Evolutionary conservation across 2,888 invertebrate species (phyloP).

Genomic region (Ectemnius lituratus): DNA sequence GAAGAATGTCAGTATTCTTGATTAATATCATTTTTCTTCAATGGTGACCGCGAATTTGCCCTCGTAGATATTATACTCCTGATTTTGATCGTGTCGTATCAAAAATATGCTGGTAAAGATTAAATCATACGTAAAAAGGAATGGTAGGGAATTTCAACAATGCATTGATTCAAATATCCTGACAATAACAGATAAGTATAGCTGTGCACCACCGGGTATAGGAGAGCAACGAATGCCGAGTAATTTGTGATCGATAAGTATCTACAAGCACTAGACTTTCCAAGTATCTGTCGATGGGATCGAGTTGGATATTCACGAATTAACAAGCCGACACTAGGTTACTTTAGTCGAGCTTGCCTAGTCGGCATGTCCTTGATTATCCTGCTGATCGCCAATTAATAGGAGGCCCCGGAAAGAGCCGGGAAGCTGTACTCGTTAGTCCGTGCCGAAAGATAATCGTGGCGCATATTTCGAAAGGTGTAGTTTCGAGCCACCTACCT

Average conservation of each 20-base stretch:
- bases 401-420: constrained; percentile 28
- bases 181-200: constrained; percentile 11
- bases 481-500: constrained; percentile 16
- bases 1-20: too few species aligned
- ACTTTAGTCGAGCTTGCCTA: not conserved
- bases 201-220: too few species aligned
- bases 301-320: constrained; percentile 14
- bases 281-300: constrained; percentile 15
- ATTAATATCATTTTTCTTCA: too few species aligned
- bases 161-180: not conserved
- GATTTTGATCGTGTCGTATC: too few species aligned
- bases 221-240: not conserved
- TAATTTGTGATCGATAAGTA: constrained; percentile 14
- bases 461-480: constrained; percentile 38
- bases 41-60: too few species aligned
- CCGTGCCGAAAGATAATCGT: constrained; percentile 28
- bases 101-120: too few species aligned
- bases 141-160: not conserved
- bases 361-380: constrained; percentile 24
- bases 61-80: too few species aligned
- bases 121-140: too few species aligned
- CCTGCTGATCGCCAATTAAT: constrained; percentile 42
- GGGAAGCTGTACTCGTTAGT: constrained; percentile 24
- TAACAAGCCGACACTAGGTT: not conserved
- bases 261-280: constrained; percentile 13